phyloP scores from a whole-genome alignment of 2,888 invertebrate genomes.

The Drosophila paramelanica region DNA sequence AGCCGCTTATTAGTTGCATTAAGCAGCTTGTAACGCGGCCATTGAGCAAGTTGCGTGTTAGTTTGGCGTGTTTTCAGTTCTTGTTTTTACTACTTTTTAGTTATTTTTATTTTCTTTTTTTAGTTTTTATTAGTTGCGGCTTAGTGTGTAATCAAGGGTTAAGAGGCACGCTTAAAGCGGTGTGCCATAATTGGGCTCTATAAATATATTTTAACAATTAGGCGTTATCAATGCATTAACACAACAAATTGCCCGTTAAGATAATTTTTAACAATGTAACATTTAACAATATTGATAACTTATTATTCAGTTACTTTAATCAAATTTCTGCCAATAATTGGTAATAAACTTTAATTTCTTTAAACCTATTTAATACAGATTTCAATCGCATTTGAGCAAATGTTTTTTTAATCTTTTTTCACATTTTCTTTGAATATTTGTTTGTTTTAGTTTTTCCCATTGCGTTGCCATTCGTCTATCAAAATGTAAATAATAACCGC shows the following conservation, averaged over 20 bases:
- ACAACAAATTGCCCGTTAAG: constrained; percentile 1
- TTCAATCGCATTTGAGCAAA: constrained; percentile 13
- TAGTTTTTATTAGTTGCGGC: constrained; percentile 34
- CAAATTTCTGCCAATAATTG: no score
- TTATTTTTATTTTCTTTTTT: constrained; percentile 12
- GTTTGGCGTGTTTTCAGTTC: constrained; percentile 55
- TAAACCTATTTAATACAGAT: constrained; percentile 21
- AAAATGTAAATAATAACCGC: constrained; percentile 47
- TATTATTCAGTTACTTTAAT: no score
- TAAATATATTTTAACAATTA: constrained; percentile 29
- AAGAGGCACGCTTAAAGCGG: constrained; percentile 40
- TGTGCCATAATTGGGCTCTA: constrained; percentile 20
- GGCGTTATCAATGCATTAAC: constrained; percentile 18
- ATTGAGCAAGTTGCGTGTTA: constrained; percentile 65
- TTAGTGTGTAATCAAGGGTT: constrained; percentile 61
- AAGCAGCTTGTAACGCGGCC: constrained; percentile 62
- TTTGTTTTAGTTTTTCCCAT: constrained; percentile 15
- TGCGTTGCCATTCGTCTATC: constrained; percentile 37
- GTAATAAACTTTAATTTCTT: no score
- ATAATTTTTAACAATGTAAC: neutral
- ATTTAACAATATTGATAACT: no score
- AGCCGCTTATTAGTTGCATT: constrained; percentile 63
- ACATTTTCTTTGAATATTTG: neutral
- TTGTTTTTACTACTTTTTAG: constrained; percentile 19
- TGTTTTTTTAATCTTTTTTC: neutral